Base-by-base conservation (phyloP, 2,113 vertebrate genomes). In the Odontesthes bonariensis region DNA sequence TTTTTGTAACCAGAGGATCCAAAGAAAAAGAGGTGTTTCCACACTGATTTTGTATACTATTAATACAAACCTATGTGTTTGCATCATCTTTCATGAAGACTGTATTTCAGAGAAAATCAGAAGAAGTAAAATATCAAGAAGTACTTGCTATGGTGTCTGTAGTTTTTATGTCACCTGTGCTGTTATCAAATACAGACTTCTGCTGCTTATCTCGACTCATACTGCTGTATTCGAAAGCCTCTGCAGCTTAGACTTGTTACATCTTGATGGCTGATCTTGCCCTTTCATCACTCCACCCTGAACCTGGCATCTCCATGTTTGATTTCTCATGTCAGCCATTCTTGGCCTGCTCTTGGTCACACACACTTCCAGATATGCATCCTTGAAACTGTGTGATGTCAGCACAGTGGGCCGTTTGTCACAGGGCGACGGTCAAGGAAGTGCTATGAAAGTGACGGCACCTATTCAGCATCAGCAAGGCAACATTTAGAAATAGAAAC, bases 311-410 rank as follows among this genome's bases (percentile, higher is more conserved):
- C 46, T 46, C 14, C 10, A 16, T 11, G 8, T 56, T 31, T 38
- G 17, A 44, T 68, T 68, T 59, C 16, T 60, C 20, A n/a, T 8
- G 7, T 20, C 42, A 40, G 52, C 22, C 69, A 49, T 59, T 57
- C 17, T 63, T 16, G 3, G 47, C 20, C 49, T 46, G 40, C 46
- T 38, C 38, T 32, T 7, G 17, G n/a, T 49, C 10, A 19, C 22
- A 51, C 17, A 27, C 22, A 23, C 59, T 7, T 32, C 22, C 14
- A 52, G 44, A 42, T 46, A 17, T 35, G 58, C 32, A 23, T 55
- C 20, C 35, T 7, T 38, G 31, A 49, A 35, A 31, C 6, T 42
- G 44, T 61, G 22, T 22, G 32, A 79, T 46, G 49, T 67, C 51
- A 58, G 12, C 16, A 0, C 55, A 9, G 19, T 56, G 22, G 8